These are phyloP conservation scores for Nyctalus aviator DNA, from an alignment of 2,797 vertebrate genomes.

Conservation along the genomic window DNA sequence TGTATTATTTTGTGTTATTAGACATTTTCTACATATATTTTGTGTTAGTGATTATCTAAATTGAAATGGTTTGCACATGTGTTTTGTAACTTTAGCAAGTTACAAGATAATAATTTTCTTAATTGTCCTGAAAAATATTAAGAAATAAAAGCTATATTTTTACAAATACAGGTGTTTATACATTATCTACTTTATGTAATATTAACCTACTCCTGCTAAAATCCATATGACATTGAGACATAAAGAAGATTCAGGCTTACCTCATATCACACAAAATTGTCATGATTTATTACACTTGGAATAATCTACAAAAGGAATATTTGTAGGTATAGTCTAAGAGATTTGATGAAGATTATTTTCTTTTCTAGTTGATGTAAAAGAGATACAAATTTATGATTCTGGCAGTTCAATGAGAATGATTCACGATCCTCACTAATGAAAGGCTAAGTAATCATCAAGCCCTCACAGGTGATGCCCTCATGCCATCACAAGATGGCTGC, in stretches of 20 bases:
- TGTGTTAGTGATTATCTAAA: background rate
- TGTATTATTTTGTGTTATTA: background rate
- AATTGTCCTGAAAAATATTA: background rate
- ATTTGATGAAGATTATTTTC: background rate
- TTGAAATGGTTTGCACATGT: background rate
- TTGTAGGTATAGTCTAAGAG: background rate
- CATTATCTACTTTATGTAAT: background rate
- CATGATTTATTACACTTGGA: background rate
- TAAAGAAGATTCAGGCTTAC: background rate
- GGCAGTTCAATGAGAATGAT: background rate
- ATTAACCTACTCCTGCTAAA: background rate
- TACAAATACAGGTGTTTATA: background rate
- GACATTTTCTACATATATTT: background rate
- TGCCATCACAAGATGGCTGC: no score
- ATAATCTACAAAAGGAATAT: background rate
- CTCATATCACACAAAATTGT: background rate
- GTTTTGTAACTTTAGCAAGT: no score
- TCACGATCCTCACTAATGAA: background rate
- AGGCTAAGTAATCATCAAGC: no score
- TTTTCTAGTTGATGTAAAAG: background rate
- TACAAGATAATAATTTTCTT: background rate
- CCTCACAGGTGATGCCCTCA: no score
- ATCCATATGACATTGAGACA: background rate
- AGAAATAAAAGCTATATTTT: background rate
- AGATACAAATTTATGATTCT: background rate